Conservation (phyloP, 2,797 vertebrate species). For the Molothrus aeneus region DNA sequence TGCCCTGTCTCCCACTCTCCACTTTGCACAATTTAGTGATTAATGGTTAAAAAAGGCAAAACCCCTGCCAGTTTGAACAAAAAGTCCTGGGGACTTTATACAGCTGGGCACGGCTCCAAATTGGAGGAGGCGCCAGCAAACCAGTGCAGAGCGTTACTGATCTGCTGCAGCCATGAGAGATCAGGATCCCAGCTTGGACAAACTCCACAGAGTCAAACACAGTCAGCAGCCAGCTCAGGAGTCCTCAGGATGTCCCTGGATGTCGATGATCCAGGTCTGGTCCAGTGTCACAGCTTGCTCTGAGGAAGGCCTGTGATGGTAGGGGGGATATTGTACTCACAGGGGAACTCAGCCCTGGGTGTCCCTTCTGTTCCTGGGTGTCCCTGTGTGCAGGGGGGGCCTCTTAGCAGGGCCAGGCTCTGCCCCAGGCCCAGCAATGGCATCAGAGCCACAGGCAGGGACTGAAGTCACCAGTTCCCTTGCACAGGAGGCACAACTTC, state of each 20-base stretch:
- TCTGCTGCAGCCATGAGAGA: not conserved
- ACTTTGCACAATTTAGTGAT: slow-evolving; percentile 55
- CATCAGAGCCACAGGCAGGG: rapidly evolving
- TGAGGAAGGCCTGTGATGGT: not conserved
- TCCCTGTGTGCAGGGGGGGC: not conserved
- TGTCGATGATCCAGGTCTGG: not conserved
- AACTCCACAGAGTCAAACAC: not conserved
- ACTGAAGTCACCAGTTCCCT: not conserved
- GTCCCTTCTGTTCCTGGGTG: not conserved
- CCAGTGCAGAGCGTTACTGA: slow-evolving; percentile 7
- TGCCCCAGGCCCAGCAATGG: not conserved
- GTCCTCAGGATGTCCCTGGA: not conserved
- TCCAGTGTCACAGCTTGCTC: not conserved
- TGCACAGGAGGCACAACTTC: not conserved
- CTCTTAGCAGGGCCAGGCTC: not conserved
- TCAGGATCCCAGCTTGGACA: slow-evolving; percentile 6
- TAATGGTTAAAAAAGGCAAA: slow-evolving; percentile 55
- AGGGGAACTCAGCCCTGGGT: rapidly evolving
- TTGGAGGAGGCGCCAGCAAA: slow-evolving; percentile 37
- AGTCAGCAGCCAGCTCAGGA: not conserved
- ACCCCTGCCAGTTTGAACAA: slow-evolving; percentile 51
- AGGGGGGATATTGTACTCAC: not conserved
- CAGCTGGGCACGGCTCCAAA: not conserved
- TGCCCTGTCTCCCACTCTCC: slow-evolving; percentile 9
- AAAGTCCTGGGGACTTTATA: slow-evolving; percentile 51